phyloP scores from a whole-genome alignment of 2,113 vertebrate genomes.

The Limnothrissa miodon region DNA sequence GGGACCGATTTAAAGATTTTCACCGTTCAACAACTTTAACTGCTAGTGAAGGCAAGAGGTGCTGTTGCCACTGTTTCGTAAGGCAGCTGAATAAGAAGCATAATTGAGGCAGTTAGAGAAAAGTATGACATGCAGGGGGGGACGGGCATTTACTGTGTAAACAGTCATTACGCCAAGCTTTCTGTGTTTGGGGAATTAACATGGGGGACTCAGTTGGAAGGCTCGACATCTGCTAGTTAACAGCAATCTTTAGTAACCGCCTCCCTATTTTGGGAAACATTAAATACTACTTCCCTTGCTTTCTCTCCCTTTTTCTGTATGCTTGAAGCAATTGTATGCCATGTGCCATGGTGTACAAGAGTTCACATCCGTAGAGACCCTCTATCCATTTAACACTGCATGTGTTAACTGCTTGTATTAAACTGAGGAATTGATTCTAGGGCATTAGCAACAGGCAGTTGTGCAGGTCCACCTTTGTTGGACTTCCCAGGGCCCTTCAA shows the following conservation, averaged over 20 bases:
- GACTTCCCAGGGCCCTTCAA: neutral
- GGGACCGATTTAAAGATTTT: slow-evolving; percentile 55
- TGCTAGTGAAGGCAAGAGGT: slow-evolving; percentile 46
- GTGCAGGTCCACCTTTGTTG: neutral
- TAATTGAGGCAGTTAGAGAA: slow-evolving; percentile 71
- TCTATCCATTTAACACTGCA: slow-evolving; percentile 13
- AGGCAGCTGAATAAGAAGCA: slow-evolving; percentile 58
- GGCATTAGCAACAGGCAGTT: neutral
- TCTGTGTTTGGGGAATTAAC: slow-evolving; percentile 45
- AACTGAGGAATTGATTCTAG: slow-evolving; percentile 5
- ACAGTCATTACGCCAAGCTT: slow-evolving; percentile 64
- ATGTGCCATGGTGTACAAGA: neutral
- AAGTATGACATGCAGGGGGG: slow-evolving; percentile 65
- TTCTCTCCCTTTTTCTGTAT: slow-evolving; percentile 37
- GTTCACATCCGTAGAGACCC: neutral
- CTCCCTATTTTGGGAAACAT: slow-evolving; percentile 54
- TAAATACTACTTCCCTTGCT: slow-evolving; percentile 54
- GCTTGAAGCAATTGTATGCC: neutral
- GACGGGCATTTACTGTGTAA: slow-evolving; percentile 62
- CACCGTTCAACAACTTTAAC: slow-evolving; percentile 55
- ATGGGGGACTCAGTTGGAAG: slow-evolving; percentile 56
- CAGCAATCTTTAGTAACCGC: slow-evolving; percentile 67
- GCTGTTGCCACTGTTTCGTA: slow-evolving; percentile 57
- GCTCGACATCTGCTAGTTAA: slow-evolving; percentile 38
- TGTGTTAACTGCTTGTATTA: slow-evolving; percentile 10